A percentile compares a stretch with the other conserved stretches of the same genome.
Evolutionary conservation across 2,888 invertebrate species (phyloP).

Genomic region (Cheiracanthium punctorium): DNA sequence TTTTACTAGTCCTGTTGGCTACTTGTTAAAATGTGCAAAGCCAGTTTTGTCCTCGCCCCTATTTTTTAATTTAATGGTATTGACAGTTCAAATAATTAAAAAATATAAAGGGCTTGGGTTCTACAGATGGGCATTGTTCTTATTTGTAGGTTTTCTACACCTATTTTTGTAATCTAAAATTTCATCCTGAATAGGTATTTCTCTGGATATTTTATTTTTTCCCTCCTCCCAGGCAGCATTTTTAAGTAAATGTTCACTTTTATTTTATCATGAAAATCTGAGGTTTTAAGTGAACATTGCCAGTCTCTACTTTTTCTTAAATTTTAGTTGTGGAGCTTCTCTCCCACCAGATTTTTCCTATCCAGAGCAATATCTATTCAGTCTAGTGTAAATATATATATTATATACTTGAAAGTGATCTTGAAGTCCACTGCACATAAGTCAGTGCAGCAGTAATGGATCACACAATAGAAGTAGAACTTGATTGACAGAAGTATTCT

Average conservation of each 20-base stretch:
- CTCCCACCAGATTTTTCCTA: neutral
- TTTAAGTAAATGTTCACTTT: constrained; percentile 60
- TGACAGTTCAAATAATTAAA: constrained; percentile 9
- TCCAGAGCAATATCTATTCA: constrained; percentile 56
- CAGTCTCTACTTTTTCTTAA: constrained; percentile 11
- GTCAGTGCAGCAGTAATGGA: constrained; percentile 16
- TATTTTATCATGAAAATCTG: constrained; percentile 41
- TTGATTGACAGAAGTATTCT: neutral
- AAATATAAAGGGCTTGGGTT: constrained; percentile 20
- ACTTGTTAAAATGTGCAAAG: constrained; percentile 10
- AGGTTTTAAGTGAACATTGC: constrained; percentile 65
- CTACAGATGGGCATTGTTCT: constrained; percentile 54
- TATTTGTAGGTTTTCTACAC: constrained; percentile 70
- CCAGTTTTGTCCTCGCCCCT: neutral
- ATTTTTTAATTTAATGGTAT: constrained; percentile 3
- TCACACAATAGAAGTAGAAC: neutral
- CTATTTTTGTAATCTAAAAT: constrained; percentile 69
- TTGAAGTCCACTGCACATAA: constrained; percentile 33
- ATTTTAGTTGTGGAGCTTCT: neutral
- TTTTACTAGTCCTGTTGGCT: constrained; percentile 58
- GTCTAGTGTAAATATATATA: constrained; percentile 60
- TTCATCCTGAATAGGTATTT: constrained; percentile 50
- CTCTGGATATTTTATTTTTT: constrained; percentile 45
- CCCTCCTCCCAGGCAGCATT: constrained; percentile 28
- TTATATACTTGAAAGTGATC: constrained; percentile 51